A percentile compares a stretch with the other conserved stretches of the same genome.
These are phyloP conservation scores for Motacilla alba DNA, from an alignment of 2,113 vertebrate species.

Conservation along the genomic window DNA sequence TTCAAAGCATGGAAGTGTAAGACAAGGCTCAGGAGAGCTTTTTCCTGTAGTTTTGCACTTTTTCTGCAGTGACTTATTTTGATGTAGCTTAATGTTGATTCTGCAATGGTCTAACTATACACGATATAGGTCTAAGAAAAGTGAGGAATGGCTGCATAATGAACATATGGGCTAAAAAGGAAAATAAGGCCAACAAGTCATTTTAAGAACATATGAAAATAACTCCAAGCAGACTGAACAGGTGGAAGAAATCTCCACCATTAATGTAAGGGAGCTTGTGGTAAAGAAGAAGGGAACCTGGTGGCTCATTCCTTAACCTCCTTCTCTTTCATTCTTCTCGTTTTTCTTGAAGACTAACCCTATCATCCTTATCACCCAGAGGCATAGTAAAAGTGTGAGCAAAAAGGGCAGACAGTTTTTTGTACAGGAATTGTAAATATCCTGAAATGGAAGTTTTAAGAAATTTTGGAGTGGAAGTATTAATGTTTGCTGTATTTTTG, in stretches of 20 bases:
- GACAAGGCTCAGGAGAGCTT: neutral
- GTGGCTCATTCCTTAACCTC: neutral
- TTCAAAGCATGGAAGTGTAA: neutral
- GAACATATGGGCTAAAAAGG: neutral
- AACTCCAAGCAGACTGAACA: neutral
- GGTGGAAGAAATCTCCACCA: neutral
- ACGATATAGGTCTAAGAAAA: neutral
- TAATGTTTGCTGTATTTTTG: neutral
- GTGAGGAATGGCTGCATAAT: neutral
- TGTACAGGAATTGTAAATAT: neutral
- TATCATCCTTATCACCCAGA: neutral
- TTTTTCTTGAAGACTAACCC: neutral
- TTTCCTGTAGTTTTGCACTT: neutral
- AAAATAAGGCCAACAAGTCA: neutral
- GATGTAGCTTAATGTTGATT: neutral
- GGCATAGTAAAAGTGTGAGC: neutral
- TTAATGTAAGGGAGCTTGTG: neutral
- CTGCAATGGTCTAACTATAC: neutral
- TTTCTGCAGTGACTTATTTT: neutral
- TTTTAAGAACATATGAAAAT: neutral
- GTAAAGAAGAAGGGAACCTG: neutral
- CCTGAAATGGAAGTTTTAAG: neutral
- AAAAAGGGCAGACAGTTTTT: neutral
- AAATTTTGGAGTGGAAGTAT: neutral
- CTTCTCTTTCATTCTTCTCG: neutral